Percentiles rank a stretch among this genome's conserved stretches.
Conservation (phyloP, 2,888 invertebrate genomes). For the Stomorhina lunata region DNA sequence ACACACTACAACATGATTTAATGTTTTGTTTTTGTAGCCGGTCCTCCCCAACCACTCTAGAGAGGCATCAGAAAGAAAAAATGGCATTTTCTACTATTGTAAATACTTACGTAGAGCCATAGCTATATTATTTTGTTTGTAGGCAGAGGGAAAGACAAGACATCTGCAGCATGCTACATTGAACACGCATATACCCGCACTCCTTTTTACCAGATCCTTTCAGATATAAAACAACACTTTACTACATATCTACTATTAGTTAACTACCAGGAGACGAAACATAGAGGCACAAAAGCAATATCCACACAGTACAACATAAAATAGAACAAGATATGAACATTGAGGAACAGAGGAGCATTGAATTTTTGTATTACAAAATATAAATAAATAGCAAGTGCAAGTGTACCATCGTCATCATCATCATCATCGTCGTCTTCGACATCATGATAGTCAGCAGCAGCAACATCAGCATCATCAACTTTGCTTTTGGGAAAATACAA, state of each 20-base stretch:
- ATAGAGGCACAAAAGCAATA: constrained; percentile 46
- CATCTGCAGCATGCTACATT: constrained; percentile 59
- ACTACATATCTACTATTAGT: constrained; percentile 39
- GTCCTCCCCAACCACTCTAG: constrained; percentile 25
- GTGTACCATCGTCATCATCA: constrained; percentile 49
- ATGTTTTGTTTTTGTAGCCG: constrained; percentile 45
- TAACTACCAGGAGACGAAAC: constrained; percentile 54
- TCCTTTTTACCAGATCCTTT: neutral
- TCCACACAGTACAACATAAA: constrained; percentile 30
- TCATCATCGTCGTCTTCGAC: neutral
- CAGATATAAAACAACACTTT: neutral
- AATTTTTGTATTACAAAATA: constrained; percentile 26
- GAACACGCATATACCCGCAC: neutral
- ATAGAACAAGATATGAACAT: constrained; percentile 20
- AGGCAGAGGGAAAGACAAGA: constrained; percentile 44
- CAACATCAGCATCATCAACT: constrained; percentile 17
- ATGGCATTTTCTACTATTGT: constrained; percentile 17
- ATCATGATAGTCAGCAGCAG: constrained; percentile 9
- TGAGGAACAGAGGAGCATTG: constrained; percentile 9
- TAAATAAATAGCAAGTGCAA: constrained; percentile 59
- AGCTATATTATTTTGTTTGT: constrained; percentile 19
- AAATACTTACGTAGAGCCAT: too few relatives aligned
- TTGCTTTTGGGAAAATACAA: constrained; percentile 14
- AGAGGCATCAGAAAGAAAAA: too few relatives aligned
- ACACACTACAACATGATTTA: constrained; percentile 14